Base-by-base conservation (phyloP, 37 sponge, comb jelly and placozoan species). In the Mnemiopsis leidyi region DNA sequence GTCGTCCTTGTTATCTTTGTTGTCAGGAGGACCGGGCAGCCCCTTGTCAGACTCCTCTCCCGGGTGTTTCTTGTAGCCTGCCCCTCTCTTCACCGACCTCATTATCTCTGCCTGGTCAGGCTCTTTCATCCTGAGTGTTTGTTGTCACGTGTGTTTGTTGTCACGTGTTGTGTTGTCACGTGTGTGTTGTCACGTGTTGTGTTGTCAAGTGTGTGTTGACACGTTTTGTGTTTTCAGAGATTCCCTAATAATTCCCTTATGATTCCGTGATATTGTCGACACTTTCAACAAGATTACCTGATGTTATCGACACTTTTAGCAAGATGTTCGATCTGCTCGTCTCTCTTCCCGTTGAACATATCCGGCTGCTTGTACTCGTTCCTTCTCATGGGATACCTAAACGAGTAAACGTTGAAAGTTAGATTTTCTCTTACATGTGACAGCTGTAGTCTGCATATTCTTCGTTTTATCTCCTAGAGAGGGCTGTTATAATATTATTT, bases 91-190 rank as follows among this genome's bases (percentile, higher is more conserved):
- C 33, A 77, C 79, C 32, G 33, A 21, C 18, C 79, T 26, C 79
- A 77, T 77, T 28, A 77, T 77, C 20, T 77, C 79, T 16, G 79
- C 79, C 33, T 77, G 79, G 35, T 77, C 79, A 9, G 79, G 79
- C 36, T 77, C 79, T 32, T 77, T 77, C 35, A 77, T 21, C 36
- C 79, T 77, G 79, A 28, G n/a, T 5, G 73, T 48, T n/a, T n/a
- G n/a, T n/a, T n/a, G n/a, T n/a, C n/a, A n/a, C n/a, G n/a, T n/a
- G n/a, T n/a, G n/a, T n/a, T n/a, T n/a, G n/a, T n/a, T n/a, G n/a
- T n/a, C n/a, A n/a, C n/a, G n/a, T n/a, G n/a, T n/a, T n/a, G n/a
- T n/a, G n/a, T n/a, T n/a, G n/a, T n/a, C n/a, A n/a, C n/a, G n/a
- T n/a, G n/a, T n/a, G n/a, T n/a, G n/a, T n/a, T n/a, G n/a, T n/a